Base-by-base conservation (phyloP, 1,140 invertebrate species). In the Pogonomyrmex californicus region DNA sequence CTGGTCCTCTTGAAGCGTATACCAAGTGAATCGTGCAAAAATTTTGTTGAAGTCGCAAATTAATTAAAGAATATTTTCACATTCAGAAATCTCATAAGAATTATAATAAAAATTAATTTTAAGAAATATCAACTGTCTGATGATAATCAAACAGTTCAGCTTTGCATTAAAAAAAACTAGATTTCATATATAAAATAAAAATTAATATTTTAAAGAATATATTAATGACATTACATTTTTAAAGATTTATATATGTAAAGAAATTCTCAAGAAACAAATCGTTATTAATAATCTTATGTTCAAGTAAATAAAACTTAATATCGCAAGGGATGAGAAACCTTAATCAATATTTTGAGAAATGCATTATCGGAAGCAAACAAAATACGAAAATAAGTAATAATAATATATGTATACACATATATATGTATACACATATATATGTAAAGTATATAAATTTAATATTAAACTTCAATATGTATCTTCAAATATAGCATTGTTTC, bases 351-450 rank as follows among this genome's bases (percentile, higher is more conserved):
- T 70, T 70, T 12, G 23, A 66, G n/a, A 17, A 33, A 70, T 10
- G 23, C 17, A 33, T 70, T 73, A 73, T 33, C 33, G 1, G 7
- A 4, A 33, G n/a, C 33, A 73, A 38, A 73, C 17, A 56, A 56
- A 73, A 23, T 5, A 56, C 23, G 70, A 73, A 17, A 38, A 54
- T 75, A 75, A 75, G 56, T 75, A 75, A 73, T 38, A 73, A 36
- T 54, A 23, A 23, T 23, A 23, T 23, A 23, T 23, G 23, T 23
- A 23, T 23, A 23, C 23, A 58, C n/a, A 10, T 56, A 56, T 2
- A 36, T n/a, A 51, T 51, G 9, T 23, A 51, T 47, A 51, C 23
- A 23, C 23, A 23, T 23, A 23, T 23, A 71, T 51, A n/a, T 10
- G 33, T 58, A 51, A 23, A 30, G 14, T 56, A 38, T 7, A 38